Evolutionary conservation across 2,797 vertebrate species (phyloP).

Genomic region (Oreochromis mossambicus): DNA sequence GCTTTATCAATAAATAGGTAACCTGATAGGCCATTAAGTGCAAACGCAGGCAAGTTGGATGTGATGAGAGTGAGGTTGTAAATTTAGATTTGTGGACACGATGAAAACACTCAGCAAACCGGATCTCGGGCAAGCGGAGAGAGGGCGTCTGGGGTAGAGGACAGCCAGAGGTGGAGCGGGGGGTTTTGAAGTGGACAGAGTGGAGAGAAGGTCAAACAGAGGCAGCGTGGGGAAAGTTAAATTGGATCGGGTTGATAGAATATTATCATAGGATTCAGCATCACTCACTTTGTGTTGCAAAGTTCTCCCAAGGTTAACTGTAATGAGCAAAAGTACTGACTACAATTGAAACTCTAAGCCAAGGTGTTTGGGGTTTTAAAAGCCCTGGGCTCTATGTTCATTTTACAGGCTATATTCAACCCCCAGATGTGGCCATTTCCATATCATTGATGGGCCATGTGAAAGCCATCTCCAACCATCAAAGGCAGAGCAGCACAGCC

Average conservation of each 20-base stretch:
- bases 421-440: constrained; percentile 56
- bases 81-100: constrained; percentile 64
- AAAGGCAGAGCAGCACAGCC: constrained; percentile 51
- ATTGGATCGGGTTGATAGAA: constrained; percentile 21
- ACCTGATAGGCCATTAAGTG: constrained; percentile 63
- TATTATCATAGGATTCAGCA: constrained; percentile 39
- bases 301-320: constrained; percentile 59
- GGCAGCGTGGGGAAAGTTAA: constrained; percentile 29
- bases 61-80: constrained; percentile 44
- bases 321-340: constrained; percentile 48
- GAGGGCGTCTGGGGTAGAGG: constrained; percentile 36
- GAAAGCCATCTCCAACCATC: constrained; percentile 58
- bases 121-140: constrained; percentile 16
- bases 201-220: constrained; percentile 27
- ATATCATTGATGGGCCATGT: constrained; percentile 54
- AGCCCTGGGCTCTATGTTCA: constrained; percentile 28
- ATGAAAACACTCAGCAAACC: constrained; percentile 51
- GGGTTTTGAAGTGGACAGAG: background rate
- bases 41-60: constrained; percentile 39
- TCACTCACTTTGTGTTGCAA: constrained; percentile 27
- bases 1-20: constrained; percentile 69
- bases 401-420: constrained; percentile 38
- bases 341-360: constrained; percentile 25
- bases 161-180: constrained; percentile 31
- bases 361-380: constrained; percentile 33